Conservation (phyloP, 2,113 vertebrate genomes). For the Calyptomena viridis region DNA sequence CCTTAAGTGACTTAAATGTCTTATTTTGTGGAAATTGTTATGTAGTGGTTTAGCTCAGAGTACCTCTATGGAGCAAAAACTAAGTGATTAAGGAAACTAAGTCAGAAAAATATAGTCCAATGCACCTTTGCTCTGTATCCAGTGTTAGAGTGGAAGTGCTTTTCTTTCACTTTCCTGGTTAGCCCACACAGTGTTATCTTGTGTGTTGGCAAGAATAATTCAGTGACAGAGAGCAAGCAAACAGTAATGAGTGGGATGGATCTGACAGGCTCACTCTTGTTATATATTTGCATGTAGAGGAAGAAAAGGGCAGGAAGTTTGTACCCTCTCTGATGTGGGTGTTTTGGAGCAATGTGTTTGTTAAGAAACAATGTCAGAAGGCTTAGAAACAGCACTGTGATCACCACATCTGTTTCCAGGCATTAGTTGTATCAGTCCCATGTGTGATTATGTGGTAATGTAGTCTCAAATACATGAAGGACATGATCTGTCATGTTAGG, state of each 20-base stretch:
- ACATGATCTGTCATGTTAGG: neutral
- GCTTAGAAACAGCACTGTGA: neutral
- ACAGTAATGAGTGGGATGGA: neutral
- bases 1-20: neutral
- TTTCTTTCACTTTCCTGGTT: neutral
- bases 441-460: fast-evolving
- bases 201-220: neutral
- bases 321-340: neutral
- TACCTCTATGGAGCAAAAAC: neutral
- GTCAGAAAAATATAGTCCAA: neutral
- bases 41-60: neutral
- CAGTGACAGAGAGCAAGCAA: neutral
- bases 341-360: neutral
- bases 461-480: neutral
- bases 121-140: neutral
- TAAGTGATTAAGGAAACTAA: neutral
- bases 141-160: neutral
- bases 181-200: neutral
- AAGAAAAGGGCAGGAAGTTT: neutral
- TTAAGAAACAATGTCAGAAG: neutral
- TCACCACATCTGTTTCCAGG: neutral
- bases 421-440: neutral
- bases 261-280: neutral
- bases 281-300: neutral
- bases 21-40: neutral